Base-by-base conservation (phyloP, 2,888 invertebrate species). In the Scotopteryx bipunctaria region DNA sequence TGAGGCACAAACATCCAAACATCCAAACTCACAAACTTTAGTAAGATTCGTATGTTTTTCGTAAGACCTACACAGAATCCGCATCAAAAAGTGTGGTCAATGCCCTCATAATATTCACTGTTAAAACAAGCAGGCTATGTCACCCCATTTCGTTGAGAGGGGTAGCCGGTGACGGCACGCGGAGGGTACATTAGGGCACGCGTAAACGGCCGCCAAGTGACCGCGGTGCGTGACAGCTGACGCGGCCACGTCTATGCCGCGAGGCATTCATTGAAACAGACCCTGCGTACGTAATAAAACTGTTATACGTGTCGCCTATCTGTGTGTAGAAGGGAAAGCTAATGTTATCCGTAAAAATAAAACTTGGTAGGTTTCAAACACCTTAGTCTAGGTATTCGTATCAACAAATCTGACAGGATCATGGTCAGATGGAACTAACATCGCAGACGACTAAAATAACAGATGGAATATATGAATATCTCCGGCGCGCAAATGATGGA, bases 401-500 rank as follows among this genome's bases (percentile, higher is more conserved):
- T n/a, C n/a, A 35, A 17, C 23, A 29, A 36, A 25, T 35, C 17
- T 43, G 15, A 17, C 8, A 9, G 3, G 17, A 19, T 21, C 14
- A 25, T 31, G 17, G 35, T 36, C 35, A 36, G 27, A 5, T 19
- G 29, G 29, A 5, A n/a, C 9, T 21, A 27, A 35, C 33, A 38
- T 35, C n/a, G 15, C 27, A 41, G 17, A 17, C 25, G 29, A n/a
- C n/a, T 33, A 27, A 32, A 47, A 41, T 32, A 35, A 25, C 48
- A 48, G 15, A 36, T 42, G 29, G 42, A 43, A 36, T 49, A 45
- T 53, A 59, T 55, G 47, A 52, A 55, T 59, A 52, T 45, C 6
- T 16, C 14, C 16, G 11, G 17, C 27, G 35, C 32, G 36, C 45
- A 45, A 55, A 57, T 57, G 44, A 49, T 38, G 27, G 32, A 35